Percentiles rank a stretch among this genome's conserved stretches.
Evolutionary conservation across 53 echinoderm and acorn worm species (phyloP).

Genomic region (Temnopleurus reevesii): DNA sequence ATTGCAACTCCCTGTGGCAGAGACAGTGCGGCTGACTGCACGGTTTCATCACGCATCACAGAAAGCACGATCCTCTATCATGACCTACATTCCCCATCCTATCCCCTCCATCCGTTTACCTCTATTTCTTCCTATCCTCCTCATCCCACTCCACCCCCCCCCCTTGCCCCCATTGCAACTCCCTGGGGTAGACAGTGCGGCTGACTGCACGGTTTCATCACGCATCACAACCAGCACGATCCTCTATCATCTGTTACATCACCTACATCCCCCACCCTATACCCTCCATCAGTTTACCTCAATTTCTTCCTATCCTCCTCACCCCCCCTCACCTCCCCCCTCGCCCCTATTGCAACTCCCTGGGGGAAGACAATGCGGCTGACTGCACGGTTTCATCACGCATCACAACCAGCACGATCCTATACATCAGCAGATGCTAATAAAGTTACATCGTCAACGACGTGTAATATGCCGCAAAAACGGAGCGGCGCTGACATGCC

Average conservation of each 20-base stretch:
- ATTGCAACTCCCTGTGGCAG: too few relatives aligned
- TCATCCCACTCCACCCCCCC: neutral
- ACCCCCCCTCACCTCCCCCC: neutral
- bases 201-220: too few relatives aligned
- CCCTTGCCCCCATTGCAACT: neutral
- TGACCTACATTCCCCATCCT: neutral
- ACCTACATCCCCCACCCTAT: neutral
- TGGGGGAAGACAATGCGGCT: neutral
- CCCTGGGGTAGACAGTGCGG: too few relatives aligned
- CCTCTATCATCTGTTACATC: neutral
- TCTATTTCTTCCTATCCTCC: neutral
- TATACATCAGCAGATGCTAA: constrained; percentile 49
- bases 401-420: neutral
- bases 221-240: neutral
- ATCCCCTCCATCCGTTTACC: neutral
- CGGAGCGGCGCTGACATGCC: constrained; percentile 1
- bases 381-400: constrained; percentile 7
- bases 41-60: constrained; percentile 21
- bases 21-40: neutral
- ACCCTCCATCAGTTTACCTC: neutral
- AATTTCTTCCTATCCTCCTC: neutral
- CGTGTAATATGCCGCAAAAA: constrained; percentile 22
- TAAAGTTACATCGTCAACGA: constrained; percentile 30
- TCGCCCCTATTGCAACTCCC: neutral
- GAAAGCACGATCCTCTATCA: neutral